Evolutionary conservation across 1,140 invertebrate species (phyloP).

Genomic region (Papilio dardanus): DNA sequence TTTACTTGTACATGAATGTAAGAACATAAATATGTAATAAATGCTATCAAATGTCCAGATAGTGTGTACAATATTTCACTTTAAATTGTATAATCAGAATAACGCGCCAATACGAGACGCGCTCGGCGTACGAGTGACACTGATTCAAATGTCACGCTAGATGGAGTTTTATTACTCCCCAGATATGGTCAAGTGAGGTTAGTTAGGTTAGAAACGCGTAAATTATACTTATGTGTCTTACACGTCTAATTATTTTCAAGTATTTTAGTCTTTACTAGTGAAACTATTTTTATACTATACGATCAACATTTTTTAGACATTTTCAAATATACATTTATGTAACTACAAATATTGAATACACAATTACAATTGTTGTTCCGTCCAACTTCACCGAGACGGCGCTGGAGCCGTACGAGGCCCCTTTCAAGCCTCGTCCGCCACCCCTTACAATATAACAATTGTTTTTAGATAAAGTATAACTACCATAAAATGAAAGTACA

Average conservation of each 20-base stretch:
- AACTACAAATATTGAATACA: background rate
- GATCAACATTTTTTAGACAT: background rate
- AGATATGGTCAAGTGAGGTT: slow-evolving; percentile 25
- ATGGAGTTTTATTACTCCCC: slow-evolving; percentile 25
- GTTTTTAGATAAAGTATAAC: too few species aligned
- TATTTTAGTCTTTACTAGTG: background rate
- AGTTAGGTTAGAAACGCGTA: slow-evolving; percentile 13
- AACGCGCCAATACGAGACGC: slow-evolving; percentile 21
- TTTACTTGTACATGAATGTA: background rate
- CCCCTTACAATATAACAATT: too few species aligned
- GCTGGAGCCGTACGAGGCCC: too few species aligned
- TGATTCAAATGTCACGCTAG: slow-evolving; percentile 33
- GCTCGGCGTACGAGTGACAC: background rate
- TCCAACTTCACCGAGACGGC: too few species aligned
- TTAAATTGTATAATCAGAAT: slow-evolving; percentile 10
- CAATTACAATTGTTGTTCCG: background rate
- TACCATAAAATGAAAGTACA: background rate
- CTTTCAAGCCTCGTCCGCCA: too few species aligned
- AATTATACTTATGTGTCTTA: slow-evolving; percentile 8
- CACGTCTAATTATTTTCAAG: background rate
- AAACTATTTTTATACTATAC: background rate
- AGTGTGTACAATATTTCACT: slow-evolving; percentile 14
- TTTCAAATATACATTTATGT: too few species aligned
- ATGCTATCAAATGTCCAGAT: background rate
- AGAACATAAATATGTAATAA: background rate